Percentiles rank a stretch among this genome's conserved stretches.
These are phyloP conservation scores for Drosophila mimica DNA, from an alignment of 2,888 invertebrate genomes.

Conservation along the genomic window DNA sequence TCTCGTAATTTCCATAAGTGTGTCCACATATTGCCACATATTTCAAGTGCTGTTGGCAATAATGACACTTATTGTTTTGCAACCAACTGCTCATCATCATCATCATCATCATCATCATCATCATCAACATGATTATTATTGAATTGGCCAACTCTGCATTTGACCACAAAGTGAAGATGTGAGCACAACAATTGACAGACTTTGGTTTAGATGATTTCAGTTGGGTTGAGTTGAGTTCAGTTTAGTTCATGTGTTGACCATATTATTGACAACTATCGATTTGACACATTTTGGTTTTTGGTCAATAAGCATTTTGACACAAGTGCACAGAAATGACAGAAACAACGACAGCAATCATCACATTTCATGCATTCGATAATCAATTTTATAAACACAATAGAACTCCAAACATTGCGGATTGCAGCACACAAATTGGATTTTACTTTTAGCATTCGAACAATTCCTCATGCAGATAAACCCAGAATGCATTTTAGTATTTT, in stretches of 20 bases:
- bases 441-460: constrained; percentile 32
- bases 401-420: constrained; percentile 41
- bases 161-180: constrained; percentile 26
- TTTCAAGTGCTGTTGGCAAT: constrained; percentile 46
- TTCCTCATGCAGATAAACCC: constrained; percentile 31
- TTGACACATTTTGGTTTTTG: constrained; percentile 68
- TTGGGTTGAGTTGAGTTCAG: constrained; percentile 4
- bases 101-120: constrained; percentile 10
- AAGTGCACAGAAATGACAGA: constrained; percentile 7
- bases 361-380: constrained; percentile 53
- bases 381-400: constrained; percentile 37
- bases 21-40: constrained; percentile 54
- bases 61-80: constrained; percentile 54
- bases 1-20: constrained; percentile 59
- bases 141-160: constrained; percentile 4
- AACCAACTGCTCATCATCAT: constrained; percentile 26
- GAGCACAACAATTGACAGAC: constrained; percentile 26
- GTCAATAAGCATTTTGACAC: constrained; percentile 65
- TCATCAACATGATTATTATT: not conserved
- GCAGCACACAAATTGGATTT: constrained; percentile 37
- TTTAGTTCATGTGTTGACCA: constrained; percentile 18
- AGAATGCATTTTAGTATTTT: constrained; percentile 5
- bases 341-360: constrained; percentile 9
- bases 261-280: constrained; percentile 70
- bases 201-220: constrained; percentile 7